Conservation (phyloP, 2,888 invertebrate species). For the Bursaphelenchus okinawaensis region DNA sequence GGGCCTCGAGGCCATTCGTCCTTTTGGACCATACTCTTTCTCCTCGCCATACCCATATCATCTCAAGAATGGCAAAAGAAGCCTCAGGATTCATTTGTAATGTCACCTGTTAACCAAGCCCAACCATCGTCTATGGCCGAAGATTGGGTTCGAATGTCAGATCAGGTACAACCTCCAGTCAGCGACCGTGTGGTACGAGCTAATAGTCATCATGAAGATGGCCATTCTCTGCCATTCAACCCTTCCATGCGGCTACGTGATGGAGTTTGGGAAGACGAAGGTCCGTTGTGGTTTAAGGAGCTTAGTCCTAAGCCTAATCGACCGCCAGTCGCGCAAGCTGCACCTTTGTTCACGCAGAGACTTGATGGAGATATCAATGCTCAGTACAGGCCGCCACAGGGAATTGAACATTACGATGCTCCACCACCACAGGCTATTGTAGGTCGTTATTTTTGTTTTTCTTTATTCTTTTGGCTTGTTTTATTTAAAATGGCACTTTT, state of each 20-base stretch:
- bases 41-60: neutral
- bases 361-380: neutral
- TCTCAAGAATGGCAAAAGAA: neutral
- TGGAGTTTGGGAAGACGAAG: neutral
- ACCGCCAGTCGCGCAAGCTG: conserved; percentile 9
- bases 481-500: too few species aligned
- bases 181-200: neutral
- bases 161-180: neutral
- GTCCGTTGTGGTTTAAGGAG: neutral
- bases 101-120: neutral
- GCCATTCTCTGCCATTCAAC: neutral
- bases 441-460: too few species aligned
- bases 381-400: conserved; percentile 1
- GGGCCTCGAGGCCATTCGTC: neutral
- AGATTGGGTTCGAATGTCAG: neutral
- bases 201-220: neutral
- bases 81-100: neutral
- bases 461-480: too few species aligned
- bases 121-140: neutral
- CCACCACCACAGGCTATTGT: conserved; percentile 10
- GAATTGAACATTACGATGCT: neutral
- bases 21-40: neutral
- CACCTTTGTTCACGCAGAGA: conserved; percentile 5
- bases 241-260: neutral
- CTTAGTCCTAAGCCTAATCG: conserved; percentile 1